Base-by-base conservation (phyloP, 2,113 vertebrate genomes). In the Myotis davidii region DNA sequence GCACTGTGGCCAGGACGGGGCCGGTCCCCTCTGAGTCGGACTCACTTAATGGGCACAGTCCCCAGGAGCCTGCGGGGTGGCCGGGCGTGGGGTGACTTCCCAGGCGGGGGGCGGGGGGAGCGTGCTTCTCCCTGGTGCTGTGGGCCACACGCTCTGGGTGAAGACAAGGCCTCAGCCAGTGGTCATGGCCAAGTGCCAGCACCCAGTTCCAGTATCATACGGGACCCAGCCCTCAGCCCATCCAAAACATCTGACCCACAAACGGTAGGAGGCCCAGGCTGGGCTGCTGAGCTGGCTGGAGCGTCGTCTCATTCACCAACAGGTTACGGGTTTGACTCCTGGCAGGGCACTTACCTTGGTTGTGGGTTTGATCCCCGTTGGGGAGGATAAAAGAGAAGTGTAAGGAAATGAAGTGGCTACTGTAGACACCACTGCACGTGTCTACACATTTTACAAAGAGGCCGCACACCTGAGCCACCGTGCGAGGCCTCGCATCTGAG, bases 341-440 rank as follows among this genome's bases (percentile, higher is more conserved):
- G 5, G 29, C 64, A n/a, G 64, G 64, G 64, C 64, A 32, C 5
- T 32, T 65, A 16, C 14, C 64, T 65, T 13, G 29, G 64, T 2
- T 16, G 32, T 17, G 16, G 64, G 64, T 67, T n/a, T 7, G 29
- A 1, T 17, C 32, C 64, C 29, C 29, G 3, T 16, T 17, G 32
- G 64, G 64, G 64, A 67, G 64, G 6, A 16, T 67, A 16, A n/a
- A 61, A n/a, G 29, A n/a, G n/a, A 67, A 16, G 64, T 4, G 9
- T 13, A 2, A 65, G 52, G 32, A 70, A 12, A 61, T 11, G 3
- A 23, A 67, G 39, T 1, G 23, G 77, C 37, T 17, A 39, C 3
- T 42, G 48, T 0, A 0, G 21, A 69, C 50, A 32, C 4, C 65
- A 48, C 6, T 13, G 6, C 18, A 9, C 0, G n/a, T n/a, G n/a